Evolutionary conservation across 2,888 invertebrate genomes (phyloP).

Genomic region (Andrena camellia): DNA sequence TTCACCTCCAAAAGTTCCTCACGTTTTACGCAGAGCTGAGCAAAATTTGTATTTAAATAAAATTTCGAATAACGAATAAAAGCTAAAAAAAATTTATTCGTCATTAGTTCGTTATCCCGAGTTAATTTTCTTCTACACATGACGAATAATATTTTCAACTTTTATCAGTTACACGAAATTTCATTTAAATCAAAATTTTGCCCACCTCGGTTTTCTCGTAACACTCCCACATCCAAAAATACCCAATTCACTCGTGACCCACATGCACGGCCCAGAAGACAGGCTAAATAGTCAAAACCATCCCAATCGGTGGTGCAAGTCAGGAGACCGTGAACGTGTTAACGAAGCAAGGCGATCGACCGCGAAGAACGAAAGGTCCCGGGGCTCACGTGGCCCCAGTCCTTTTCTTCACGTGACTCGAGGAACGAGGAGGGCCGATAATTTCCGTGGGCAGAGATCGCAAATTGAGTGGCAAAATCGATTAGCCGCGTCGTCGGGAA

Average conservation of each 20-base stretch:
- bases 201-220: too few relatives aligned
- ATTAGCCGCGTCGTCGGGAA: constrained; percentile 57
- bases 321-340: neutral
- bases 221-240: neutral
- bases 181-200: too few relatives aligned
- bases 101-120: too few relatives aligned
- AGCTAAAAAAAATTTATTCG: too few relatives aligned
- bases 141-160: too few relatives aligned
- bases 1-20: too few relatives aligned
- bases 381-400: neutral
- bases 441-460: constrained; percentile 6
- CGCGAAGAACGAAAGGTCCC: neutral
- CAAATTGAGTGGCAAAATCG: constrained; percentile 68
- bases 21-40: too few relatives aligned
- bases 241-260: neutral
- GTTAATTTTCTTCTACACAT: too few relatives aligned
- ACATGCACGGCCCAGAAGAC: neutral
- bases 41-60: too few relatives aligned
- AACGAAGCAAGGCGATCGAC: neutral
- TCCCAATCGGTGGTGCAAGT: neutral
- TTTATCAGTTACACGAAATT: too few relatives aligned
- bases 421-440: neutral
- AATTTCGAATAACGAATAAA: too few relatives aligned
- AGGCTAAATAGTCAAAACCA: neutral
- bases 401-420: neutral